Base-by-base conservation (phyloP, 35 echinoderm and acorn worm species). In the Nesometra sesokonis region DNA sequence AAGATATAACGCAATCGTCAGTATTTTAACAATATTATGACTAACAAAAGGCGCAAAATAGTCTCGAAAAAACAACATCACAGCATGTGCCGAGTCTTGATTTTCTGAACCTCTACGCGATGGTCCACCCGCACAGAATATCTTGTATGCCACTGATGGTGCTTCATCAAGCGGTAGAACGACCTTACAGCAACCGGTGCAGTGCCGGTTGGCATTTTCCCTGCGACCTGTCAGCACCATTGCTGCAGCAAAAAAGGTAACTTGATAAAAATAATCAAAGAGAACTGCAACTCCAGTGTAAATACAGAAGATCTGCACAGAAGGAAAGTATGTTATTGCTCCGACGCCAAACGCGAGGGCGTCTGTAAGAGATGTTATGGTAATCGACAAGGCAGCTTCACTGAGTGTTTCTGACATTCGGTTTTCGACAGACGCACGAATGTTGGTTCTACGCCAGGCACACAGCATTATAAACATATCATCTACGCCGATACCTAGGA, bases 381-480 rank as follows among this genome's bases (percentile, higher is more conserved):
- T 93, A 5, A 93, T 90, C 0, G 87, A 89, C 87, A 93, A 34
- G 33, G 91, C 91, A 52, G 91, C 91, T 36, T 86, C 84, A 0
- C 84, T 86, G 76, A 93, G 82, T 27, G 92, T 83, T 76, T 85
- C 9, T 32, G 32, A 31, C 84, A 93, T 83, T 36, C 92, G 84
- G 3, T 90, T 80, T 84, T 87, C 84, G 31, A 87, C 79, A 3
- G 88, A 3, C 32, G 57, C 29, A 15, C 47, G 30, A 29, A 46
- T 17, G 34, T 82, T 82, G 29, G 82, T 80, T 67, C 76, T 40
- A 31, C 92, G 87, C 92, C 92, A 93, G 13, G 92, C 78, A 33
- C 88, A 47, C 5, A 93, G 30, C 92, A 93, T 93, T 32, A 93
- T 90, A 76, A 93, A 93, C 88, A 90, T 93, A 39, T 93, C 87